phyloP scores from a whole-genome alignment of 2,113 vertebrate species.

The Bujurquina vittata region DNA sequence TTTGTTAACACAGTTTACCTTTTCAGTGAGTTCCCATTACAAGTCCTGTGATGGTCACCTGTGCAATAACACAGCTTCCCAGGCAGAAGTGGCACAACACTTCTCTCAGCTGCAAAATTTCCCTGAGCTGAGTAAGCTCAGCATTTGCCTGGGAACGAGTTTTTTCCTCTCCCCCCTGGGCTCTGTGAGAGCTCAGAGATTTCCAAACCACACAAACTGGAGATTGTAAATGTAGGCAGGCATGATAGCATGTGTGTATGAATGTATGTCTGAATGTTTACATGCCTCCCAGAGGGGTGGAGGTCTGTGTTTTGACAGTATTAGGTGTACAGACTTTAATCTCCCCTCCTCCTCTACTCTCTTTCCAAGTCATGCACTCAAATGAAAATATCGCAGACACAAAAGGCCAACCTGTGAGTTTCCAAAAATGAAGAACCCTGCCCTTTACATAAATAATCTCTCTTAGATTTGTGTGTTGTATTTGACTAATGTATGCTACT shows the following conservation, averaged over 20 bases:
- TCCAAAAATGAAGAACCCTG: slow-evolving; percentile 48
- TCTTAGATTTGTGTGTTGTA: slow-evolving; percentile 57
- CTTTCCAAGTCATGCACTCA: slow-evolving; percentile 42
- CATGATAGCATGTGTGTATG: slow-evolving; percentile 29
- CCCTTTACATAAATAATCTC: slow-evolving; percentile 70
- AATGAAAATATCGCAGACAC: slow-evolving; percentile 51
- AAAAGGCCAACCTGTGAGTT: slow-evolving; percentile 49
- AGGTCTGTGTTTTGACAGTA: slow-evolving; percentile 76
- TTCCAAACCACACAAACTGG: slow-evolving; percentile 73
- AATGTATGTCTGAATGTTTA: slow-evolving; percentile 63
- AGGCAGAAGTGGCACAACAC: slow-evolving; percentile 27
- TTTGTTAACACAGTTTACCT: background rate
- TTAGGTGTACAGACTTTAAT: slow-evolving; percentile 74
- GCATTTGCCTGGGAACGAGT: slow-evolving; percentile 72
- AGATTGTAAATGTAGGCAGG: slow-evolving; percentile 54
- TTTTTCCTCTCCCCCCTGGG: slow-evolving; percentile 50
- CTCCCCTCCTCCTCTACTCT: slow-evolving; percentile 36
- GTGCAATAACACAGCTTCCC: slow-evolving; percentile 32
- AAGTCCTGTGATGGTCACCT: slow-evolving; percentile 29
- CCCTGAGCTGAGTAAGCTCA: slow-evolving; percentile 61
- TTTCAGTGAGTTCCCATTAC: background rate
- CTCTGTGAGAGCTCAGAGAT: slow-evolving; percentile 61
- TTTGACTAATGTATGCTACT: slow-evolving; percentile 69
- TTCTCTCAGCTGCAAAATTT: slow-evolving; percentile 46
- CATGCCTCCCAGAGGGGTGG: slow-evolving; percentile 58